Base-by-base conservation (phyloP, 2,888 invertebrate species). In the Trimorus sp. region DNA sequence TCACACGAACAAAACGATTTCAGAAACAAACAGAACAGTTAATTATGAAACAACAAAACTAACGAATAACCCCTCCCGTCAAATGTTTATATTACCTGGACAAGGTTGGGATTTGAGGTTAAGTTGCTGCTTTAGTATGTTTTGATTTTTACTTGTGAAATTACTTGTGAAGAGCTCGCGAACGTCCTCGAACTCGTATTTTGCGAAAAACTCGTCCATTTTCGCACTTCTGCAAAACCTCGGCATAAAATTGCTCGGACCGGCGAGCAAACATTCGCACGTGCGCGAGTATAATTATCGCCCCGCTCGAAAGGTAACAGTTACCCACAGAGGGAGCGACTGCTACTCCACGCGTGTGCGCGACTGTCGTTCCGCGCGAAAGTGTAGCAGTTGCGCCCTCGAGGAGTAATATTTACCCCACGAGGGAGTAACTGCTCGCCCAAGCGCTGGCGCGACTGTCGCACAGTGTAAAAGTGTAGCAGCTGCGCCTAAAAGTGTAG, bases 91-190 rank as follows among this genome's bases (percentile, higher is more conserved):
- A 45, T 11, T 45, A 2, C 45, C 9, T 4, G 2, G 9, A 45
- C 45, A 45, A 12, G 45, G 45, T 45, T n/a, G n/a, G 45, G 45
- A 45, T 45, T 45, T 45, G 45, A 45, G 45, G 45, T 45, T 45
- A 45, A 7, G 45, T 45, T 2, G 45, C 9, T 45, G 9, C 4
- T 45, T 45, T 45, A 45, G 1, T 6, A 45, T 45, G 45, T 45
- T 45, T 45, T 45, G 3, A 11, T 45, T n/a, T n/a, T n/a, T n/a
- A n/a, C n/a, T n/a, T n/a, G n/a, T 6, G 45, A 4, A 26, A 1
- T 45, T 45, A 45, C 12, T 45, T 12, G 45, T 11, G 45, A 45
- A 45, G 1, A 45, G 9, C 12, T 45, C 12, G 45, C 45, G 9
- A 45, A 45, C 45, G 9, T 11, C 45, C 11, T 45, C 12, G 45